Conservation (phyloP, 2,797 vertebrate species). For the Cygnus olor region DNA sequence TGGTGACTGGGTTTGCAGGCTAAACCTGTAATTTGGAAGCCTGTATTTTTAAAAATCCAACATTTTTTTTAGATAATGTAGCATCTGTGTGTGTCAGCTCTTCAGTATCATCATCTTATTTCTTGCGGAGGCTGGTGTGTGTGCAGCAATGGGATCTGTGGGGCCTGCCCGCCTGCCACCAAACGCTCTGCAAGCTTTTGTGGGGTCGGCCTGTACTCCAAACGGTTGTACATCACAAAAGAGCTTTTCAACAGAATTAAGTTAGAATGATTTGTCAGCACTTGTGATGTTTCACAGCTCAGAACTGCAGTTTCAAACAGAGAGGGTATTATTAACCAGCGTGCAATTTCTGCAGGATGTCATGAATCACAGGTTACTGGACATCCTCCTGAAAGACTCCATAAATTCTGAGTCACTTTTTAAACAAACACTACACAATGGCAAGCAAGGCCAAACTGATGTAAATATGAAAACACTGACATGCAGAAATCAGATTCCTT, state of each 20-base stretch:
- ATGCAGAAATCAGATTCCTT: neutral
- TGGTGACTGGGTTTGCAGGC: neutral
- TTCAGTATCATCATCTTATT: neutral
- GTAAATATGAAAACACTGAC: conserved; percentile 22
- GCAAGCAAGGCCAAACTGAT: conserved; percentile 4
- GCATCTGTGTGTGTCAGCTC: neutral
- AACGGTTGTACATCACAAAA: neutral
- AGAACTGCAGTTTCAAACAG: neutral
- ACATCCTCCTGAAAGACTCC: conserved; percentile 34
- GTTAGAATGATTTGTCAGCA: neutral
- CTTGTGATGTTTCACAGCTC: neutral
- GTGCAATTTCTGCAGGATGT: conserved; percentile 41
- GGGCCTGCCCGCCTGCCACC: neutral
- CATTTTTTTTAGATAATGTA: neutral
- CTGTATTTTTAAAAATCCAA: neutral
- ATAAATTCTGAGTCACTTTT: conserved; percentile 56
- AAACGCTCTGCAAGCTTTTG: neutral
- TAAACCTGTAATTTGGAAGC: neutral
- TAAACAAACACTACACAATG: conserved; percentile 44
- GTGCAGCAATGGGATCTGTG: neutral
- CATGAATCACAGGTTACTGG: conserved; percentile 41
- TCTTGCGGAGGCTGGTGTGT: neutral
- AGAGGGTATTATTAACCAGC: neutral
- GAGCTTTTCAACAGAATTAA: neutral
- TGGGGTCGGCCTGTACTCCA: neutral